Conservation (phyloP, 2,797 vertebrate species). For the Momotus momota region DNA sequence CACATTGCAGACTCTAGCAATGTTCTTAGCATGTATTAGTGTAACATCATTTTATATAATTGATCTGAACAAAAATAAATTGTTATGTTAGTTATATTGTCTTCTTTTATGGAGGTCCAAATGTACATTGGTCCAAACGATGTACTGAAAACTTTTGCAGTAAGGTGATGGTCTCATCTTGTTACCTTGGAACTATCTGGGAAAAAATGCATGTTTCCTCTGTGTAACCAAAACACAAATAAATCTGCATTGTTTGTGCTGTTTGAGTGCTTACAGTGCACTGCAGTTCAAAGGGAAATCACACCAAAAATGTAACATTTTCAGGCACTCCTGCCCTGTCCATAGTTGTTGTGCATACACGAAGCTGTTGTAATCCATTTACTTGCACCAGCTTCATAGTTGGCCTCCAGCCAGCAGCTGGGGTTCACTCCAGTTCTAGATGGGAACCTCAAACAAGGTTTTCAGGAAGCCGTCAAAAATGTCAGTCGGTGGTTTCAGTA, state of each 20-base stretch:
- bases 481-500: not conserved
- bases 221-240: not conserved
- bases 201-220: not conserved
- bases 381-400: not conserved
- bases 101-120: not conserved
- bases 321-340: not conserved
- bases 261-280: not conserved
- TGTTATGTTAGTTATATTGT: not conserved
- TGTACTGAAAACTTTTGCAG: not conserved
- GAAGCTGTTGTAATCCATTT: not conserved
- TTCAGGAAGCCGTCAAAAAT: not conserved
- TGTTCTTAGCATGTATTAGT: not conserved
- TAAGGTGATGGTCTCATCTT: not conserved
- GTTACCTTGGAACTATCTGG: not conserved
- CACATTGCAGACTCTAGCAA: not conserved
- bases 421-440: not conserved
- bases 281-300: not conserved
- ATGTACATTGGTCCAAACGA: rapidly evolving
- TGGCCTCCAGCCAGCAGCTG: not conserved
- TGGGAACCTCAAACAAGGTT: not conserved
- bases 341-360: not conserved
- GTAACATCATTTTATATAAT: not conserved
- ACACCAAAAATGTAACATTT: not conserved
- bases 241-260: not conserved
- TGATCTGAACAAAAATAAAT: not conserved